Base-by-base conservation (phyloP, 1,140 invertebrate species). In the Diprion similis region DNA sequence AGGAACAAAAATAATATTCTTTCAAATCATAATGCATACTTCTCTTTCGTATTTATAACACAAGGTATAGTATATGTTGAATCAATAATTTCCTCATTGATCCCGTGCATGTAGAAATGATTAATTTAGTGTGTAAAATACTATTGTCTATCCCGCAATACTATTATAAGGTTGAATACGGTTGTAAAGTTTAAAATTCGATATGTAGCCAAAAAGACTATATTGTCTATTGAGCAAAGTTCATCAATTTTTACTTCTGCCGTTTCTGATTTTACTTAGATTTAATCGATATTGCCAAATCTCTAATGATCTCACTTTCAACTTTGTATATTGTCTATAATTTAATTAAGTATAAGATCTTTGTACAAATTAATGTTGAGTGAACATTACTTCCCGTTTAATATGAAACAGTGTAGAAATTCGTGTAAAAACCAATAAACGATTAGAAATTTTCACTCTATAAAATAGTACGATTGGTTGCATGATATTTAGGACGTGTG, bases 391-490 rank as follows among this genome's bases (percentile, higher is more conserved):
- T 8, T 59, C 51, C 51, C 51, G 51, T 7, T 59, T 59, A 59
- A 9, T 59, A 59, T 59, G n/a, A 59, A 59, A 59, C 48, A 10
- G 51, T 59, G 51, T 59, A 59, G 2, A 59, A 59, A 59, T 59
- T 59, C n/a, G 51, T 59, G 51, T 59, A 59, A 59, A 59, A 59
- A 59, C 9, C 51, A 59, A 59, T 59, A 59, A 59, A 59, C 51
- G 11, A 59, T 59, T 17, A 8, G n/a, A 17, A 59, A 15, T 59
- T 7, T 59, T 59, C 51, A 59, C 11, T 59, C n/a, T 59, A 15
- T 59, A 59, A 37, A 37, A 37, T 37, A 37, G 24, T 37, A 37
- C 24, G 24, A 37, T 37, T 37, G 24, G 6, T 37, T 37, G 24
- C 24, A 37, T 37, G 6, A 37, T 37, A 37, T 37, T 37, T 37